These are phyloP conservation scores for Lynx canadensis DNA, from an alignment of 2,113 vertebrate genomes.

Conservation along the genomic window DNA sequence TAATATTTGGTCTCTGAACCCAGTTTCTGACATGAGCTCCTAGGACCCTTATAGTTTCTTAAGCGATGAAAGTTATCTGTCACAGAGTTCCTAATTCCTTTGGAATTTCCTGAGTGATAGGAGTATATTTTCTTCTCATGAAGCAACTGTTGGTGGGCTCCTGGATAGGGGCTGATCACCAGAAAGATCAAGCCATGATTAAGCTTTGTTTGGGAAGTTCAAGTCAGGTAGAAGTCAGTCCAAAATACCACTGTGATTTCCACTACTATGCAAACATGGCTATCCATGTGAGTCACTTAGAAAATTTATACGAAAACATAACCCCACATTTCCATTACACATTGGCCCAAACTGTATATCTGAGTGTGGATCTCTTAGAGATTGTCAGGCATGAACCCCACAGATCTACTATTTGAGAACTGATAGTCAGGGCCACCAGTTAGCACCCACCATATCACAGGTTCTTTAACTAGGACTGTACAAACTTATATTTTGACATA, in stretches of 20 bases:
- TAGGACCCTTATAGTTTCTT: neutral
- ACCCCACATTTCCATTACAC: fast-evolving
- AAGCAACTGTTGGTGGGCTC: neutral
- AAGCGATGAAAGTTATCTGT: neutral
- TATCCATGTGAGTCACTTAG: neutral
- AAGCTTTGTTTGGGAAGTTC: neutral
- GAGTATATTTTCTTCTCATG: neutral
- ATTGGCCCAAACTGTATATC: neutral
- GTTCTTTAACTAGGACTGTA: neutral
- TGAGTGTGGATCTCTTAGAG: neutral
- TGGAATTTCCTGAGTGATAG: neutral
- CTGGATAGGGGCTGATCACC: neutral
- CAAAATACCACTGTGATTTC: neutral
- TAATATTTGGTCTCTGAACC: neutral
- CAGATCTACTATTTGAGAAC: neutral
- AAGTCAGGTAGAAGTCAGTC: neutral
- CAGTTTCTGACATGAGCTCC: neutral
- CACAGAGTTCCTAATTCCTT: neutral
- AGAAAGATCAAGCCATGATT: neutral
- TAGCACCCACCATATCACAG: neutral
- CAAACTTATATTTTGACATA: conserved; percentile 4
- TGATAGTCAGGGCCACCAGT: neutral
- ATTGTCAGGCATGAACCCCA: neutral
- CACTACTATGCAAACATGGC: neutral
- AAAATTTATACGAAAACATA: neutral